phyloP scores from a whole-genome alignment of 2,113 vertebrate genomes.

The Gila orcuttii region DNA sequence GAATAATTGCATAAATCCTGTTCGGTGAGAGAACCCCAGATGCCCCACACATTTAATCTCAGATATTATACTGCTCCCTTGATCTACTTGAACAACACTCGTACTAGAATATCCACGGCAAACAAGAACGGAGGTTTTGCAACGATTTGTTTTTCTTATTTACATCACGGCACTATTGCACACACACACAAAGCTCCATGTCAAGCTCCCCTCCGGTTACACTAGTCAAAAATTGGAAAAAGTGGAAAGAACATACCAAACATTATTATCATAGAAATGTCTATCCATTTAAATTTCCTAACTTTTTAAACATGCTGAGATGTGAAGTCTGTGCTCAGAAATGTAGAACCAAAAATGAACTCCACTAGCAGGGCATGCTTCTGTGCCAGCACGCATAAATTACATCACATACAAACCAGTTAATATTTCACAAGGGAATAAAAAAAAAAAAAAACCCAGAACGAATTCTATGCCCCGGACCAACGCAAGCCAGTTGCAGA shows the following conservation, averaged over 20 bases:
- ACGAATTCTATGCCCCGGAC: slow-evolving; percentile 25
- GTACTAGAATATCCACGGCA: slow-evolving; percentile 18
- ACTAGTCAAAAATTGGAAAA: slow-evolving; percentile 25
- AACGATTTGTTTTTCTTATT: slow-evolving; percentile 7
- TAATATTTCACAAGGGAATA: slow-evolving; percentile 42
- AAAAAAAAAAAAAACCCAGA: background rate
- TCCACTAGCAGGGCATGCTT: slow-evolving; percentile 41
- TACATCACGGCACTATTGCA: background rate
- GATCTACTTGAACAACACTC: slow-evolving; percentile 14
- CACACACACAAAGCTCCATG: background rate
- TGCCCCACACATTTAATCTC: slow-evolving; percentile 46
- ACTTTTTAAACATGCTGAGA: slow-evolving; percentile 28
- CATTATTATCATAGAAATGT: slow-evolving; percentile 27
- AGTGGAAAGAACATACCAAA: slow-evolving; percentile 15
- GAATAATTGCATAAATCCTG: slow-evolving; percentile 59
- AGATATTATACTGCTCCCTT: slow-evolving; percentile 32
- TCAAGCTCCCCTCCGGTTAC: slow-evolving; percentile 5
- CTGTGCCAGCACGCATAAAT: slow-evolving; percentile 53
- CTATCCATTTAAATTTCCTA: slow-evolving; percentile 31
- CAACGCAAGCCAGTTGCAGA: slow-evolving; percentile 43
- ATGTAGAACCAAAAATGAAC: slow-evolving; percentile 41
- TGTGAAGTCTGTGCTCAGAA: slow-evolving; percentile 34
- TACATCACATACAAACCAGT: slow-evolving; percentile 50
- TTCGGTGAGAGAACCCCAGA: slow-evolving; percentile 40
- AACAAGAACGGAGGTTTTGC: background rate